These are phyloP conservation scores for Spisula solida DNA, from an alignment of 2,888 invertebrate species.

Conservation along the genomic window DNA sequence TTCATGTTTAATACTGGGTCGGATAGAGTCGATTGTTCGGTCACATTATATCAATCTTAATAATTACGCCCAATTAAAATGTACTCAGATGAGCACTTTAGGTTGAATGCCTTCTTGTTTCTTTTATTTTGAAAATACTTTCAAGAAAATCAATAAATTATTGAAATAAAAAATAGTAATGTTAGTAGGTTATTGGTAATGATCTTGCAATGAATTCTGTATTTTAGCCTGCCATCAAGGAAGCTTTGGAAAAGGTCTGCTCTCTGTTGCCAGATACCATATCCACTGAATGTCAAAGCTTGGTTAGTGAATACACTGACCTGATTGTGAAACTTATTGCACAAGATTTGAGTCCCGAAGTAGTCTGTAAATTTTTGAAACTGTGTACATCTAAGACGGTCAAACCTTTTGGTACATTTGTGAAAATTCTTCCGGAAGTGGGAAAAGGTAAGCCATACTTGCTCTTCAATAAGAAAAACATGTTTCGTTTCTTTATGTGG, in stretches of 20 bases:
- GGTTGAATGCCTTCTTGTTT: too few relatives aligned
- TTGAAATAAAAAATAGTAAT: too few relatives aligned
- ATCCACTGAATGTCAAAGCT: conserved; percentile 91
- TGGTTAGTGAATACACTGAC: conserved; percentile 87
- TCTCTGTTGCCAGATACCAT: conserved; percentile 91
- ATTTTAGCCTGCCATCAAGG: conserved; percentile 92
- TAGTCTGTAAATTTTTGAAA: conserved; percentile 37
- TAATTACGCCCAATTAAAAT: too few relatives aligned
- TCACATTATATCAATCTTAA: too few relatives aligned
- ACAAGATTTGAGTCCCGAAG: conserved; percentile 60
- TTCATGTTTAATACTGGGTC: too few relatives aligned
- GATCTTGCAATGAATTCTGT: background rate
- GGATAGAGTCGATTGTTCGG: too few relatives aligned
- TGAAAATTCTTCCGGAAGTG: conserved; percentile 38
- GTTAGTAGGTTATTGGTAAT: too few relatives aligned
- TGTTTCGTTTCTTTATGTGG: conserved; percentile 20
- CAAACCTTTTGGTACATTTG: conserved; percentile 30
- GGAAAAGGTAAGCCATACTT: conserved; percentile 12
- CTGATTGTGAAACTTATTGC: conserved; percentile 82
- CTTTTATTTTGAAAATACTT: too few relatives aligned
- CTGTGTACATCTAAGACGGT: conserved; percentile 31
- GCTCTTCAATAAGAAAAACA: background rate
- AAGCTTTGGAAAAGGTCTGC: conserved; percentile 92
- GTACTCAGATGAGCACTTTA: too few relatives aligned
- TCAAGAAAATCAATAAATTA: too few relatives aligned